These are phyloP conservation scores for Rhagonycha lutea DNA, from an alignment of 2,888 invertebrate genomes.

Conservation along the genomic window DNA sequence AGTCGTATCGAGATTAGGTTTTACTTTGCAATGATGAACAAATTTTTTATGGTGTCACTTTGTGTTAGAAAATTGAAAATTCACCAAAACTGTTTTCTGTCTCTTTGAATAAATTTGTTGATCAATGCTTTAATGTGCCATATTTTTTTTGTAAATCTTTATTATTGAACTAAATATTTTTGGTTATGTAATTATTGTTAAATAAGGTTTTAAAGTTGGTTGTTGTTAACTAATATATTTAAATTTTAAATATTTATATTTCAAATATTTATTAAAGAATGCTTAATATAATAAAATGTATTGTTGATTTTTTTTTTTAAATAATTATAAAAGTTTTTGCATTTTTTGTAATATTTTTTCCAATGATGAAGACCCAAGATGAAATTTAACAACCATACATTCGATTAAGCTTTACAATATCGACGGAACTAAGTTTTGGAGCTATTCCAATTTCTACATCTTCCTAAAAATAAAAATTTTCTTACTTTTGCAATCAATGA, in stretches of 20 bases:
- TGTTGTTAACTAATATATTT: constrained; percentile 4
- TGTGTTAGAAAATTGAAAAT: background rate
- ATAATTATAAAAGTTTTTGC: background rate
- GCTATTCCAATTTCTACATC: constrained; percentile 62
- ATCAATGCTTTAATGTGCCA: background rate
- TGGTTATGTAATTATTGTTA: background rate
- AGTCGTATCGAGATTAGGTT: background rate
- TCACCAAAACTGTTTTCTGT: background rate
- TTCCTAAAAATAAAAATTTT: constrained; percentile 42
- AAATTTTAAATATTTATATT: constrained; percentile 2
- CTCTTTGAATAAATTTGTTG: background rate
- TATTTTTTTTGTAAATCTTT: background rate
- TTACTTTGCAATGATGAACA: background rate
- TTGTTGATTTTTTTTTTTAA: constrained; percentile 1
- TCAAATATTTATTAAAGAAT: background rate
- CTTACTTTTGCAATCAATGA: background rate
- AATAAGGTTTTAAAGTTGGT: constrained; percentile 2
- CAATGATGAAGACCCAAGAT: background rate
- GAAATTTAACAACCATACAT: constrained; percentile 56
- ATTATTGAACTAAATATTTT: background rate
- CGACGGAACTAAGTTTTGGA: constrained; percentile 61
- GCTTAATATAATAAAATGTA: background rate
- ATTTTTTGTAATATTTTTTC: background rate
- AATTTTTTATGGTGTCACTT: background rate
- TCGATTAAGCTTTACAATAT: constrained; percentile 60